Conservation (phyloP, 1,140 invertebrate genomes). For the Aleiodes sp. region DNA sequence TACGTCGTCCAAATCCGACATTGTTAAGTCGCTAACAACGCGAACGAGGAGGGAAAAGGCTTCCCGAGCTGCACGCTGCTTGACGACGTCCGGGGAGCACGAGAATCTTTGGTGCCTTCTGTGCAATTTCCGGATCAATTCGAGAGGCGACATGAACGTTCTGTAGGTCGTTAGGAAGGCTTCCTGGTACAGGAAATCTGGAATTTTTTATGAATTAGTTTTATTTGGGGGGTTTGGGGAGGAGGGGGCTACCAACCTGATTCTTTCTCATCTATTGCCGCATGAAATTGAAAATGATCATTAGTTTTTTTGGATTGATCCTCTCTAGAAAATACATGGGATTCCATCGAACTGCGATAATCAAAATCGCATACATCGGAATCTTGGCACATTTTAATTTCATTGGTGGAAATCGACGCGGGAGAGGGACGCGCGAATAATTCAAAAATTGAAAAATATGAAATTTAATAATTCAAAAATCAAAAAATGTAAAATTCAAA, state of each 20-base stretch:
- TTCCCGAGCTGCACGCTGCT: constrained; percentile 84
- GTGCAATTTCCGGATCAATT: constrained; percentile 88
- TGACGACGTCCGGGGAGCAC: constrained; percentile 74
- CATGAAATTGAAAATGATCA: constrained; percentile 41
- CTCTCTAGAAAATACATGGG: neutral
- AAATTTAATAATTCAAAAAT: too few species aligned
- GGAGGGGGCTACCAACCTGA: constrained; percentile 60
- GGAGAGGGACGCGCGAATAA: too few species aligned
- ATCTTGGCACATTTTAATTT: too few species aligned
- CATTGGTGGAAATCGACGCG: too few species aligned
- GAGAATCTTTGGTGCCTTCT: constrained; percentile 87
- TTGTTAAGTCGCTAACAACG: constrained; percentile 93
- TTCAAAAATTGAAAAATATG: too few species aligned
- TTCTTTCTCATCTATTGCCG: constrained; percentile 67
- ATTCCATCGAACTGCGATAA: too few species aligned
- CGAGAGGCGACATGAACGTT: constrained; percentile 90
- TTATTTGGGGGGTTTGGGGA: constrained; percentile 22
- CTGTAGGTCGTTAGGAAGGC: constrained; percentile 97
- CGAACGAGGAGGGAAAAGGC: constrained; percentile 89
- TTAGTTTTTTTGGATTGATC: neutral
- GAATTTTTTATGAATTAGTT: constrained; percentile 40
- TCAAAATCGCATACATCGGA: too few species aligned
- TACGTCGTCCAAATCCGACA: constrained; percentile 81
- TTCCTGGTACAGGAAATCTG: constrained; percentile 95
- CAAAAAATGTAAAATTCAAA: constrained; percentile 1